phyloP scores from a whole-genome alignment of 2,797 vertebrate species.

The Rhinichthys osculus region DNA sequence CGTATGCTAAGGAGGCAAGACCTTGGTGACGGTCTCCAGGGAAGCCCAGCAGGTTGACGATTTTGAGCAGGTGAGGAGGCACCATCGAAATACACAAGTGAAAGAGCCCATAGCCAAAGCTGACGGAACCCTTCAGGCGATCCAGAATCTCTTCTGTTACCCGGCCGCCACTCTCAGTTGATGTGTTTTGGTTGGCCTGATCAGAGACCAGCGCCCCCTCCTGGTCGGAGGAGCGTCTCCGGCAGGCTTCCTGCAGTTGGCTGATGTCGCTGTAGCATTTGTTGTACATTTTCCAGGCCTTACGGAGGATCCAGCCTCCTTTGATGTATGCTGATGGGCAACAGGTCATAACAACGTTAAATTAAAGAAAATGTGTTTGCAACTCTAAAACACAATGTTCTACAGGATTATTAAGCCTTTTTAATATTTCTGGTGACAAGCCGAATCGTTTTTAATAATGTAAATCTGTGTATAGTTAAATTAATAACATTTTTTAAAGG shows the following conservation, averaged over 20 bases:
- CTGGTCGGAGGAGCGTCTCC: conserved; percentile 78
- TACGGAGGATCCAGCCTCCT: conserved; percentile 99
- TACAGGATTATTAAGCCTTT: not conserved
- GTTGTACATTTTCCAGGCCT: conserved; percentile 94
- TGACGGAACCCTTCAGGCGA: conserved; percentile 97
- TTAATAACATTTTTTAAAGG: not conserved
- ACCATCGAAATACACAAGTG: conserved; percentile 99
- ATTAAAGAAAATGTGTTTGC: not conserved
- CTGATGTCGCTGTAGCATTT: conserved; percentile 93
- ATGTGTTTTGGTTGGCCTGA: conserved; percentile 91
- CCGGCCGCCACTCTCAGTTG: conserved; percentile 22
- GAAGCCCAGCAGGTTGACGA: conserved; percentile 99
- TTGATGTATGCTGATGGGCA: conserved; percentile 91
- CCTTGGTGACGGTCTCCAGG: conserved; percentile 97
- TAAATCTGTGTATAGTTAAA: not conserved
- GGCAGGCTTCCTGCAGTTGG: conserved; percentile 89
- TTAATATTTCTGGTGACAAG: not conserved
- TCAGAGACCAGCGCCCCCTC: conserved; percentile 85
- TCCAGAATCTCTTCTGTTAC: conserved; percentile 79
- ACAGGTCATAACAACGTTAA: not conserved
- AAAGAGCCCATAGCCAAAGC: conserved; percentile 99
- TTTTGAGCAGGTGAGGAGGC: conserved; percentile 98
- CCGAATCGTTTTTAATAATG: not conserved
- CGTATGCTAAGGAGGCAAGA: conserved; percentile 93
- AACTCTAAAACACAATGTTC: not conserved